Base-by-base conservation (phyloP, 1,140 invertebrate genomes). In the Brachionus manjavacas region DNA sequence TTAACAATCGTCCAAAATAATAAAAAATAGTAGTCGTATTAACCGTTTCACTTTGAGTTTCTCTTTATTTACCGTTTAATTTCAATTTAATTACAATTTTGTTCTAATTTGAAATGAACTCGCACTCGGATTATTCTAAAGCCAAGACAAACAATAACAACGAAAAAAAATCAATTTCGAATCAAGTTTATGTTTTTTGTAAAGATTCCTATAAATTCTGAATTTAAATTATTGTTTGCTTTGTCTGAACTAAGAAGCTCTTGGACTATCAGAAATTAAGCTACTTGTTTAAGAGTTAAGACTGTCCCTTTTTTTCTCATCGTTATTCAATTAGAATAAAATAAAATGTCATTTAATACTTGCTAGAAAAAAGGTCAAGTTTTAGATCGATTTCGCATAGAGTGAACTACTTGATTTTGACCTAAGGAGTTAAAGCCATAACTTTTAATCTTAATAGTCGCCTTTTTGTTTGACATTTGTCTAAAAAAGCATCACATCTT, bases 81-180 rank as follows among this genome's bases (percentile, higher is more conserved):
- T 76, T 76, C 20, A 43, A 76, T 76, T 76, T 76, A 76, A 76
- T 76, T 76, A 76, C 72, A 76, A 49, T 76, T 76, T 76, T 49
- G 16, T 49, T 76, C 41, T 49, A 49, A 25, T 49, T 76, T 46
- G n/a, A 76, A 76, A 43, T 60, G 52, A 60, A 60, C 52, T 60
- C 52, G 52, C n/a, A 60, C 52, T 60, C 52, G 52, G 52, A 60
- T 60, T 60, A 52, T 60, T 60, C 52, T 60, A 60, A 60, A 60
- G 52, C 52, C 52, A 60, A 60, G 52, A 60, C 52, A 60, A 60
- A 60, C 52, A 60, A 60, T 20, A 60, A 60, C 52, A 20, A 60
- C 16, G 16, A 60, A 16, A 20, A 60, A 55, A 60, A 60, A 60
- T 60, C 52, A 60, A 60, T 68, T 31, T 68, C 16, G 16, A 64